phyloP scores from a whole-genome alignment of 2,888 invertebrate species.

The Noctua comes region DNA sequence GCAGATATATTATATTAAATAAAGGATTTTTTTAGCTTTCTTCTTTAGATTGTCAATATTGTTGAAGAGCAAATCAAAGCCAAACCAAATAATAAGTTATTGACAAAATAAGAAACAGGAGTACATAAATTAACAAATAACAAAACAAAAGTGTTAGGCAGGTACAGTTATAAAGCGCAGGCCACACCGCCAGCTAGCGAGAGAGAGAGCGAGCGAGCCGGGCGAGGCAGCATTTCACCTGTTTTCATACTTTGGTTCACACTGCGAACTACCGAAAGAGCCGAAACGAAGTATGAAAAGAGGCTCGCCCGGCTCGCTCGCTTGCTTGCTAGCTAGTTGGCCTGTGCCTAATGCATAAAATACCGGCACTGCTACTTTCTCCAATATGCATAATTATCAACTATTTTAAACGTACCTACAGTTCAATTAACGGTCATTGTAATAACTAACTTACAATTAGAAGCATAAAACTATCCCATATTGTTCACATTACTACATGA shows the following conservation, averaged over 20 bases:
- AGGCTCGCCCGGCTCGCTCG: no score
- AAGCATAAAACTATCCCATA: neutral
- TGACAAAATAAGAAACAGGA: neutral
- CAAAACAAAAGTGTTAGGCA: neutral
- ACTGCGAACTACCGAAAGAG: no score
- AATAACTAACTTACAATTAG: constrained; percentile 4
- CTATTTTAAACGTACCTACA: no score
- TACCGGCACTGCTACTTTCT: neutral
- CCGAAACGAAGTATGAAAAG: no score
- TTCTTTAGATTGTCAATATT: neutral
- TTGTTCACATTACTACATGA: neutral
- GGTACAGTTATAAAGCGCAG: neutral
- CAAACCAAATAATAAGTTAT: neutral
- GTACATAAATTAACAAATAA: no score
- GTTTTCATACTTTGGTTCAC: no score
- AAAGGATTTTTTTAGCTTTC: no score
- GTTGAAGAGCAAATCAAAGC: neutral
- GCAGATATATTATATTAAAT: neutral
- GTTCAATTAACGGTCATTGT: neutral
- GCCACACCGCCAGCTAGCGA: no score
- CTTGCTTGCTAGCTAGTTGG: no score
- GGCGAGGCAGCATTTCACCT: no score
- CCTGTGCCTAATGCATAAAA: no score
- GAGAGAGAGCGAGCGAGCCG: no score
- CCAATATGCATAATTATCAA: neutral